Evolutionary conservation across 2,888 invertebrate species (phyloP), one percentile per base, ranked within the genome.

Genomic region (Panzeria rudis): DNA sequence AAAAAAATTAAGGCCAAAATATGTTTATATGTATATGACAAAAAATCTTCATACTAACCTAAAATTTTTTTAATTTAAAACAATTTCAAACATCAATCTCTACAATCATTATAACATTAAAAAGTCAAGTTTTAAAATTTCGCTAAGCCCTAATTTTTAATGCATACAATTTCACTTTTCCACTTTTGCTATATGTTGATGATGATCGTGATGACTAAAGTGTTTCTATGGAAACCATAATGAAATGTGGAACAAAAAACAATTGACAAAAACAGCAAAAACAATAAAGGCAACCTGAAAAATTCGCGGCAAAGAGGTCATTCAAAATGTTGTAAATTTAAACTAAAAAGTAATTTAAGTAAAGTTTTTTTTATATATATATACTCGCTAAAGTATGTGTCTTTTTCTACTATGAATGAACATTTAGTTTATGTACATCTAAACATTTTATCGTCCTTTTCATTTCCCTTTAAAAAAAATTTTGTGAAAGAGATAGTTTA

Each of bases 251-350:
- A 80, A 41, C 7, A 20, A 5, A 59, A 71, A 71, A 50, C 20
- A 29, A 61, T 59, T 41, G 13, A 54, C 15, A 23, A 20, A 20
- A 54, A n/a, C 3, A 17, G 32, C 13, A 71, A 44, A 17, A 54
- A 50, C 8, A 38, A 7, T 11, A 62, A 52, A 47, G 44, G 52
- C 47, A 71, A 23, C 32, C n/a, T 61, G 25, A 32, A 72, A 66
- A 72, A 23, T 32, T 54, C 62, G 29, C 38, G 47, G 50, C 64
- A 56, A 75, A 79, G 23, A 80, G 64, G 75, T 71, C 75, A 50
- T 9, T 54, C 23, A 75, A 79, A 79, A 71, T 79, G 69, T 71
- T 84, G 47, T 84, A 68, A 80, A 76, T 68, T 76, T 61, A 17
- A 68, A 61, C 76, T 66, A 52, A 61, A 84, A 80, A 23, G 50